phyloP scores from a whole-genome alignment of 2,888 invertebrate species.

The Cryptosula pallasiana region DNA sequence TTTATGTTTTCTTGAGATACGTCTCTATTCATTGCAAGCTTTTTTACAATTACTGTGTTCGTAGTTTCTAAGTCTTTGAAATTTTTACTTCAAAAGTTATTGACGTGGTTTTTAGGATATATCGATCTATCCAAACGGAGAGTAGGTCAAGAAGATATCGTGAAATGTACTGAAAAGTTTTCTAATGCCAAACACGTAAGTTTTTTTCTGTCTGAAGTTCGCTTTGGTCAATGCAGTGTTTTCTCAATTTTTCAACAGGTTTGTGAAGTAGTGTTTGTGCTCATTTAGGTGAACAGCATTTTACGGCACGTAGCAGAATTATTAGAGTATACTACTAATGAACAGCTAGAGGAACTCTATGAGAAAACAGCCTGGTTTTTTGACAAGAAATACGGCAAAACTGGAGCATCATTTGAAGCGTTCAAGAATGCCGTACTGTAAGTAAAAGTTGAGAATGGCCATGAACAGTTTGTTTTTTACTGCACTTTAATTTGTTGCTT shows the following conservation, averaged over 20 bases:
- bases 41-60: background rate
- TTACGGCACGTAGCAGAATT: slow-evolving; percentile 94
- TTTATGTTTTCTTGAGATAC: too few species aligned
- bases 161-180: slow-evolving; percentile 96
- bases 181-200: slow-evolving; percentile 93
- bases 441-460: too few species aligned
- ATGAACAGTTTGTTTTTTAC: too few species aligned
- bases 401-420: slow-evolving; percentile 92
- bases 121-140: slow-evolving; percentile 98
- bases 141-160: slow-evolving; percentile 95
- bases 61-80: too few species aligned
- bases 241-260: too few species aligned
- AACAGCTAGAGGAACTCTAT: slow-evolving; percentile 90
- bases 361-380: slow-evolving; percentile 96
- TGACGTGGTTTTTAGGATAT: slow-evolving; percentile 65
- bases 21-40: background rate
- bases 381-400: slow-evolving; percentile 92
- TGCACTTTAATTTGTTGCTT: too few species aligned
- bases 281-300: slow-evolving; percentile 72
- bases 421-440: slow-evolving; percentile 96
- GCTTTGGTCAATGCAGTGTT: too few species aligned
- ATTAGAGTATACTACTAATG: slow-evolving; percentile 80
- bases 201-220: too few species aligned
- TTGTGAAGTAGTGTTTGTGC: background rate
- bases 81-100: background rate